Conservation (phyloP, 2,888 invertebrate genomes). For the Melanchra persicariae region DNA sequence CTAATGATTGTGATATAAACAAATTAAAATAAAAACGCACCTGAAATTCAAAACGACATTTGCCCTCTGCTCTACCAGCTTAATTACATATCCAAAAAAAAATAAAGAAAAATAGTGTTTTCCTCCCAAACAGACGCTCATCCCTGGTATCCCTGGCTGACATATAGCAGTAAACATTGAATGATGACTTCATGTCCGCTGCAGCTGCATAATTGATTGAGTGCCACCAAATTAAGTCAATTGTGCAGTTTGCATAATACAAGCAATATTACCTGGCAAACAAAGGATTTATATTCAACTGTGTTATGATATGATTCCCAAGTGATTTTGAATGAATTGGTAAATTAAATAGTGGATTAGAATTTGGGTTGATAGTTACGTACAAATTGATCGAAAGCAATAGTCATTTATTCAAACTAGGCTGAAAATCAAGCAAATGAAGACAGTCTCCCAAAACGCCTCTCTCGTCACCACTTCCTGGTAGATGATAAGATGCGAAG, state of each 20-base stretch:
- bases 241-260: slow-evolving; percentile 54
- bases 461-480: too few species aligned
- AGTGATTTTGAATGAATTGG: neutral
- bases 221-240: slow-evolving; percentile 56
- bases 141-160: slow-evolving; percentile 12
- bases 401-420: too few species aligned
- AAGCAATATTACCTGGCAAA: slow-evolving; percentile 43
- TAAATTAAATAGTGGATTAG: neutral
- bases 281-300: slow-evolving; percentile 44
- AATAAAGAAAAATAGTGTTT: too few species aligned
- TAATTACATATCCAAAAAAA: slow-evolving; percentile 37
- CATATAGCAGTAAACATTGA: slow-evolving; percentile 49
- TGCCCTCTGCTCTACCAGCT: neutral
- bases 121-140: too few species aligned
- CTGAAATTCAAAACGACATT: slow-evolving; percentile 1
- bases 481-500: too few species aligned
- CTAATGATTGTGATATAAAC: neutral
- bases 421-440: too few species aligned
- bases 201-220: slow-evolving; percentile 64
- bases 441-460: too few species aligned
- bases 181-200: slow-evolving; percentile 48
- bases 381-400: neutral
- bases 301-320: neutral
- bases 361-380: too few species aligned
- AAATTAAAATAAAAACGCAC: neutral